Evolutionary conservation across 2,113 vertebrate species (phyloP).

Genomic region (Sula dactylatra): DNA sequence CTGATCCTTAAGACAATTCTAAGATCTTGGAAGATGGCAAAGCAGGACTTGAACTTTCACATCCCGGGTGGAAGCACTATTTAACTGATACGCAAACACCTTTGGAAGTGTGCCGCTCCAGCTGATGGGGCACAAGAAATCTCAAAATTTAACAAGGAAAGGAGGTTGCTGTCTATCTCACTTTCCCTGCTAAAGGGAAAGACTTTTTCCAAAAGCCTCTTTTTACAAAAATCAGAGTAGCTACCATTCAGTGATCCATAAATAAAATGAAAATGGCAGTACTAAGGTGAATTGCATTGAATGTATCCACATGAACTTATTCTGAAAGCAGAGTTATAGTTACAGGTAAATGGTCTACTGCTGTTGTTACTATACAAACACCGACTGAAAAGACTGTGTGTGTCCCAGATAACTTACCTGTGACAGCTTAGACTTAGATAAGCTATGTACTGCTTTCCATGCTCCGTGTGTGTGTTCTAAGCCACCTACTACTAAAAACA

Average conservation of each 20-base stretch:
- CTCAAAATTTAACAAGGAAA: background rate
- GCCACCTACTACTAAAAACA: background rate
- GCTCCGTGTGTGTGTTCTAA: background rate
- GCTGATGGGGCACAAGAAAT: background rate
- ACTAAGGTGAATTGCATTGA: background rate
- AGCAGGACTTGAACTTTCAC: background rate
- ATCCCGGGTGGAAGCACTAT: background rate
- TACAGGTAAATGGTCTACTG: background rate
- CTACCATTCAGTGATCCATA: background rate
- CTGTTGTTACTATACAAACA: background rate
- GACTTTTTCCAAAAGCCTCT: background rate
- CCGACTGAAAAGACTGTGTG: background rate
- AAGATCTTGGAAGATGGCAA: background rate
- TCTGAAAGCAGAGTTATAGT: background rate
- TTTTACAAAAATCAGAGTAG: background rate
- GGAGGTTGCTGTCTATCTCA: background rate
- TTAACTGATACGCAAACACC: fast-evolving
- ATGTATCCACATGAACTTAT: background rate
- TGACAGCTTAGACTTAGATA: too few species aligned
- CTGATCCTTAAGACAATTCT: background rate
- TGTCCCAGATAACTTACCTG: background rate
- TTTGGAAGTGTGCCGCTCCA: background rate
- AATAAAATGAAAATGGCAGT: background rate
- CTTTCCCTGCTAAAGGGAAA: background rate
- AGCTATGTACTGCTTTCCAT: background rate